Percentiles rank a stretch among this genome's conserved stretches.
These are phyloP conservation scores for Notocelia uddmanniana DNA, from an alignment of 2,888 invertebrate genomes.

Conservation along the genomic window DNA sequence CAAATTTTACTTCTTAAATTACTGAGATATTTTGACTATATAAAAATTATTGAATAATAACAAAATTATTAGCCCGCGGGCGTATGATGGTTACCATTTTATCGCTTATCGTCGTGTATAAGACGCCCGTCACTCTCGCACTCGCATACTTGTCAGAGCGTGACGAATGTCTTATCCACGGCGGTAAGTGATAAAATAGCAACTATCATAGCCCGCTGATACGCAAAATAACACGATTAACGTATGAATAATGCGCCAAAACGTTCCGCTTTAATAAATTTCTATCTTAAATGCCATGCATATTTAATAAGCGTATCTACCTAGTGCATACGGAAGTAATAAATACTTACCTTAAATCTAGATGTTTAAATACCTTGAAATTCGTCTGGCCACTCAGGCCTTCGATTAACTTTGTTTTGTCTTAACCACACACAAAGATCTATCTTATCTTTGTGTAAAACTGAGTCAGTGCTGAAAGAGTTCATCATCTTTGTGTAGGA, in stretches of 20 bases:
- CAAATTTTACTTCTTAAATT: too few species aligned
- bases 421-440: too few species aligned
- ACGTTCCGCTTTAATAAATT: neutral
- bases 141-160: too few species aligned
- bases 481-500: neutral
- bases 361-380: constrained; percentile 5
- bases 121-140: too few species aligned
- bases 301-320: neutral
- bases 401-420: constrained; percentile 17
- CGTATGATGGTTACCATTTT: too few species aligned
- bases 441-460: neutral
- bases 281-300: neutral
- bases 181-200: too few species aligned
- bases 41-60: too few species aligned
- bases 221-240: neutral
- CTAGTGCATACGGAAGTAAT: constrained; percentile 13
- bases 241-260: neutral
- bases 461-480: neutral
- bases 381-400: constrained; percentile 1
- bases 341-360: constrained; percentile 8
- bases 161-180: too few species aligned
- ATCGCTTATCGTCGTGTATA: too few species aligned
- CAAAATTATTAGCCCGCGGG: too few species aligned
- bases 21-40: too few species aligned
- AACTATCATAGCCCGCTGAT: too few species aligned